Evolutionary conservation across 2,113 vertebrate species (phyloP).

Genomic region (Pluvianellus socialis): DNA sequence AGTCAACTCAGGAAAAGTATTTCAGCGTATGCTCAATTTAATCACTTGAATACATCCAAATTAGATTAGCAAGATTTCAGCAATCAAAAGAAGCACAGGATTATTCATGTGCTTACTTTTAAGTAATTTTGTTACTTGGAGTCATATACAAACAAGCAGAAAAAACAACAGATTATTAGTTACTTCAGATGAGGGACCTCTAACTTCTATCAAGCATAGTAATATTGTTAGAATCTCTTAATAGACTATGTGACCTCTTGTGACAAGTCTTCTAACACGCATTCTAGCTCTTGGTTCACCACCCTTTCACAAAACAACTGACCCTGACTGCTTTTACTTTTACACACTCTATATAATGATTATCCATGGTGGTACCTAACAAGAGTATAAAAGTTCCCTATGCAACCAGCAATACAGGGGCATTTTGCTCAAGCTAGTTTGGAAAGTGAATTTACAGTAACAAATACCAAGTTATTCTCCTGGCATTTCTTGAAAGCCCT

Average conservation of each 20-base stretch:
- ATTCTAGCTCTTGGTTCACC: not conserved
- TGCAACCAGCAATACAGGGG: not conserved
- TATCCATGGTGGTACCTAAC: not conserved
- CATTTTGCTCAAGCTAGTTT: not conserved
- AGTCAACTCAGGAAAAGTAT: not conserved
- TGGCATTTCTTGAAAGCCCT: not conserved
- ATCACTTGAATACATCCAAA: not conserved
- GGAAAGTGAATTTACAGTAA: not conserved
- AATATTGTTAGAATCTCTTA: not conserved
- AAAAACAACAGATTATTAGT: not conserved
- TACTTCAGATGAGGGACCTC: not conserved
- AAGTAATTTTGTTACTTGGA: not conserved
- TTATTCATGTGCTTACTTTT: not conserved
- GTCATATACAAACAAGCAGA: not conserved
- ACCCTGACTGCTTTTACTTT: not conserved
- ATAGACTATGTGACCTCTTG: not conserved
- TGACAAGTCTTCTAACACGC: not conserved
- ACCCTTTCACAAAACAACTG: not conserved
- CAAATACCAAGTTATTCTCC: not conserved
- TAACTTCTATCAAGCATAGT: not conserved
- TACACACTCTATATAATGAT: not conserved
- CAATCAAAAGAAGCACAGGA: not conserved
- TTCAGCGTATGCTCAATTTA: not conserved
- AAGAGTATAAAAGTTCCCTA: not conserved
- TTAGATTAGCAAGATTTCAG: not conserved